Base-by-base conservation (phyloP, 2,113 vertebrate genomes). In the Plectropomus leopardus region DNA sequence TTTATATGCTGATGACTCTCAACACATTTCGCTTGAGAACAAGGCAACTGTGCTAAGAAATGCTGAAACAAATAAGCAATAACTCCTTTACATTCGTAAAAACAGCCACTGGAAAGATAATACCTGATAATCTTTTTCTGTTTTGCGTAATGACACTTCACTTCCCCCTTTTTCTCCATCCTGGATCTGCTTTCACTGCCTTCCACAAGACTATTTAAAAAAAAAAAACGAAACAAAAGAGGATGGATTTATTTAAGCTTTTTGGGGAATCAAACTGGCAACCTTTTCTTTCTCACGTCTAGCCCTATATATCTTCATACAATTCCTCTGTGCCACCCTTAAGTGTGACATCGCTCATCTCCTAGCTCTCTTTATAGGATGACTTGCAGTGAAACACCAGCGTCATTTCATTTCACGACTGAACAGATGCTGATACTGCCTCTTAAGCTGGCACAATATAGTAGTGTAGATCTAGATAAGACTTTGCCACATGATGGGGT, bases 391-490 rank as follows among this genome's bases (percentile, higher is more conserved):
- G 72, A 83, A 86, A 86, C 84, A 79, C 51, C 60, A 24, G n/a
- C 7, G 0, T 72, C 53, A 60, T 54, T 88, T 89, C 23, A 76
- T 85, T 88, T 86, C 80, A 87, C 17, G n/a, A 73, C 75, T 50
- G 72, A 78, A 63, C 84, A 91, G 84, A 88, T 82, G 76, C 87
- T 79, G 84, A 87, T 85, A 80, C 69, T 53, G 77, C 75, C 70
- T 80, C 58, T 75, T 82, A 86, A 84, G 67, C 67, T 84, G 73
- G 72, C 68, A 79, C 78, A 82, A 45, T 71, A 82, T 54, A 78
- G 58, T 26, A 16, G 47, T 61, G 80, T 42, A 58, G 73, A 80
- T 88, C 72, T 70, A 78, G 82, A 88, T 82, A 90, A 84, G 75
- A 69, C 82, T 80, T 67, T 1, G 7, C 72, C 78, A 78, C 83